Percentiles rank a stretch among this genome's conserved stretches.
Conservation (phyloP, 2,113 vertebrate species). For the Tiliqua scincoides region DNA sequence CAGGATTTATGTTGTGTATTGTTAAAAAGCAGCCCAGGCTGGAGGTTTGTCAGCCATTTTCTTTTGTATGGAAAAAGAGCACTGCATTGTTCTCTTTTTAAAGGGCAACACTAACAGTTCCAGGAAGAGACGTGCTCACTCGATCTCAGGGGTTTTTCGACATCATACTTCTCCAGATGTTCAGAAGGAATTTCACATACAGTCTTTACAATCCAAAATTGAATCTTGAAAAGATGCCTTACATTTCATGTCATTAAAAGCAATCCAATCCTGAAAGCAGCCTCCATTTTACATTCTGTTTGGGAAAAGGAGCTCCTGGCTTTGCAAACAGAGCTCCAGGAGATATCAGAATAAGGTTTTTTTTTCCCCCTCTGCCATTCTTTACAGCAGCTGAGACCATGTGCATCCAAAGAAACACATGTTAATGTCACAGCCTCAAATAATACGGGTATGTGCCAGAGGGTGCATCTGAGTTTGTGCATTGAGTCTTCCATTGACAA, state of each 20-base stretch:
- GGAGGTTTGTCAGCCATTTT: constrained; percentile 53
- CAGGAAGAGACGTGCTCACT: constrained; percentile 44
- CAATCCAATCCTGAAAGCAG: constrained; percentile 12
- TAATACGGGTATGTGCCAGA: constrained; percentile 55
- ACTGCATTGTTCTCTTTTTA: constrained; percentile 53
- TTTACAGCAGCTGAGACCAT: constrained; percentile 3
- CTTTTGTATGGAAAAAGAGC: constrained; percentile 46
- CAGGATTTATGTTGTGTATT: constrained; percentile 65
- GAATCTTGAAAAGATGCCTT: constrained; percentile 46
- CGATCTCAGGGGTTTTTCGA: constrained; percentile 38
- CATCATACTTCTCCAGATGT: constrained; percentile 51
- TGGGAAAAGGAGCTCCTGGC: constrained; percentile 14
- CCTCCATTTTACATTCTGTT: constrained; percentile 12
- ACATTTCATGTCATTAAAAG: constrained; percentile 33
- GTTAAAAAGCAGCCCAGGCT: constrained; percentile 63
- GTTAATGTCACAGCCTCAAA: constrained; percentile 57
- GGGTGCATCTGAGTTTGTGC: constrained; percentile 43
- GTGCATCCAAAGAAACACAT: constrained; percentile 24
- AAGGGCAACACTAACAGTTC: constrained; percentile 46
- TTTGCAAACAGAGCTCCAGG: constrained; percentile 35
- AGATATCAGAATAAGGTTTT: constrained; percentile 11
- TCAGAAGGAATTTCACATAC: constrained; percentile 35
- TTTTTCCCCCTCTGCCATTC: neutral
- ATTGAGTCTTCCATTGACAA: constrained; percentile 35
- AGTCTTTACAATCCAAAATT: constrained; percentile 35